phyloP scores from a whole-genome alignment of 2,113 vertebrate genomes.

The Pygoscelis adeliae region DNA sequence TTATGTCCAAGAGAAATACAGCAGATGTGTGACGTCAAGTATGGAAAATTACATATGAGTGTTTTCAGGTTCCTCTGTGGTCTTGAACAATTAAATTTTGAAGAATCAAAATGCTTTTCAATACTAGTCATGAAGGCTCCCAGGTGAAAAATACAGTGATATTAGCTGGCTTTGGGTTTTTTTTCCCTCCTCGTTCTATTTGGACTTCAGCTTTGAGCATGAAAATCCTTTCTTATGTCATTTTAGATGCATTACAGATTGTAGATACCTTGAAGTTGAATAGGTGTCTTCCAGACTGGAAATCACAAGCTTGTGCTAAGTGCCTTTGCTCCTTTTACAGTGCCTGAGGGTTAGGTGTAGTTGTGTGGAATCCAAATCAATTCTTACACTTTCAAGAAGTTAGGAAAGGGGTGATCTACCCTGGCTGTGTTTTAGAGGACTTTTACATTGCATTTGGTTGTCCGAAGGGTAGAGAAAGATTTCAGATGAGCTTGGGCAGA shows the following conservation, averaged over 20 bases:
- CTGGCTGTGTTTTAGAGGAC: neutral
- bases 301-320: neutral
- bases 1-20: neutral
- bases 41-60: neutral
- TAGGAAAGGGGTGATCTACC: neutral
- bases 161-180: neutral
- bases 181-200: neutral
- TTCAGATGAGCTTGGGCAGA: neutral
- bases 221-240: neutral
- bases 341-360: neutral
- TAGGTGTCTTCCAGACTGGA: neutral
- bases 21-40: neutral
- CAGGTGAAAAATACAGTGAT: neutral
- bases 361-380: neutral
- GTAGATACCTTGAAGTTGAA: neutral
- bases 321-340: neutral
- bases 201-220: neutral
- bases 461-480: neutral
- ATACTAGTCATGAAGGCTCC: neutral
- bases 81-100: neutral
- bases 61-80: neutral
- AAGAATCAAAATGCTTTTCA: neutral
- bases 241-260: neutral
- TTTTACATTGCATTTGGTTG: neutral
- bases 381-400: neutral